phyloP scores from a whole-genome alignment of 2,888 invertebrate species.

The Cheilosia scutellata region DNA sequence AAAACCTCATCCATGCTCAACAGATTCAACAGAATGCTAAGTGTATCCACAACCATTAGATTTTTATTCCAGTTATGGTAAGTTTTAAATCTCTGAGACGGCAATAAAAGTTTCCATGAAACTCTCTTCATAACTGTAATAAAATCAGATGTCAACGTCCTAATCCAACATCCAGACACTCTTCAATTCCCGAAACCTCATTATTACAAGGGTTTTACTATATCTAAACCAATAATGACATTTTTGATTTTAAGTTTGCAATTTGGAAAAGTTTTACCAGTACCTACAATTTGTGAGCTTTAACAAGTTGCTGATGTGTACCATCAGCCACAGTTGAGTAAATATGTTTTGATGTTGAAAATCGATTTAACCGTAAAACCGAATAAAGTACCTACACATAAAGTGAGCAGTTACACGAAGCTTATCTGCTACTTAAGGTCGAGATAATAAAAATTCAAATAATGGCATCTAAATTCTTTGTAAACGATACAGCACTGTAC shows the following conservation, averaged over 20 bases:
- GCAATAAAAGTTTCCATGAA: too few species aligned
- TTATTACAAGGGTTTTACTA: background rate
- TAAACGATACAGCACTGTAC: background rate
- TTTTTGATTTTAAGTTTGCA: background rate
- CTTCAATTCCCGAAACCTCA: background rate
- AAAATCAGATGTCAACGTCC: background rate
- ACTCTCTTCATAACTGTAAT: too few species aligned
- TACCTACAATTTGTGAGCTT: background rate
- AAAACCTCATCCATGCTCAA: too few species aligned
- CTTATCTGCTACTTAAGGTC: slow-evolving; percentile 42
- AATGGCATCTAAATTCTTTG: slow-evolving; percentile 20
- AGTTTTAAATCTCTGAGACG: too few species aligned
- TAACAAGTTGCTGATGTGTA: background rate
- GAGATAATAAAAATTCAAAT: slow-evolving; percentile 45
- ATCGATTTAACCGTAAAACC: slow-evolving; percentile 2
- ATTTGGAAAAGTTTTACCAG: background rate
- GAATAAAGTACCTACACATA: slow-evolving; percentile 12
- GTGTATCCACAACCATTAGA: too few species aligned
- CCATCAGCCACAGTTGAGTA: background rate
- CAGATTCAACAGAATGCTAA: too few species aligned
- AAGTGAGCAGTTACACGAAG: slow-evolving; percentile 41
- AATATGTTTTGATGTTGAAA: slow-evolving; percentile 16
- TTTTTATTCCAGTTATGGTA: too few species aligned
- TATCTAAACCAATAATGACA: background rate
- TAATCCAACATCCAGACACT: background rate